Base-by-base conservation (phyloP, 2,888 invertebrate genomes). In the Chesias legatella region DNA sequence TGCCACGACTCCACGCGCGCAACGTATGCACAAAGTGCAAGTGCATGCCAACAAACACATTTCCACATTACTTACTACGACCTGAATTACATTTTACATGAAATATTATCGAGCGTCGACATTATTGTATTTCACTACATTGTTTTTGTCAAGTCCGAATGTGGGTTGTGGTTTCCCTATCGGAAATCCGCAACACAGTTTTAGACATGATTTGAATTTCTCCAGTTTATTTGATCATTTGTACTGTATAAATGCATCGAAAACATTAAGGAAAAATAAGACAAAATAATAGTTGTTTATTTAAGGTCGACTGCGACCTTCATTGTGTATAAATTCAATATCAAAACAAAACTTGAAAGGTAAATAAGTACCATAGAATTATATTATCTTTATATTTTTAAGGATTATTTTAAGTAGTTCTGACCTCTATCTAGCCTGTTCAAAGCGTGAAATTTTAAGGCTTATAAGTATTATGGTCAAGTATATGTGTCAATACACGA, bases 1-100 rank as follows among this genome's bases (percentile, higher is more conserved):
- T 5, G 20, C 39, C 8, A 8, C 7, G 6, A 31, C 42, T 26
- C 35, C 33, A 44, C 49, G 45, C 41, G 44, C n/a, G n/a, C n/a
- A 52, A 56, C 54, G 46, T 39, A 33, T 45, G 48, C 44, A 37
- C 45, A 51, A 51, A 49, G 51, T 51, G 38, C 56, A 51, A 49
- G 51, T 51, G 38, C 56, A 58, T 51, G 35, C 36, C 55, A 43
- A 51, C 56, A 57, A 54, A 60, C 57, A 58, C 55, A 59, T 55
- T 49, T 45, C 40, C 37, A 51, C 42, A 51, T 47, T 43, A 26
- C 27, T 39, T 33, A 23, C 36, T 24, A 9, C 41, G 7, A 39
- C 33, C 32, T 32, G 5, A 36, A 36, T 36, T 29, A 29, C 28
- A 28, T n/a, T 23, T 33, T 10, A 23, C 20, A 9, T 37, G n/a